Base-by-base conservation (phyloP, 2,797 vertebrate species). In the Muscicapa comitata region DNA sequence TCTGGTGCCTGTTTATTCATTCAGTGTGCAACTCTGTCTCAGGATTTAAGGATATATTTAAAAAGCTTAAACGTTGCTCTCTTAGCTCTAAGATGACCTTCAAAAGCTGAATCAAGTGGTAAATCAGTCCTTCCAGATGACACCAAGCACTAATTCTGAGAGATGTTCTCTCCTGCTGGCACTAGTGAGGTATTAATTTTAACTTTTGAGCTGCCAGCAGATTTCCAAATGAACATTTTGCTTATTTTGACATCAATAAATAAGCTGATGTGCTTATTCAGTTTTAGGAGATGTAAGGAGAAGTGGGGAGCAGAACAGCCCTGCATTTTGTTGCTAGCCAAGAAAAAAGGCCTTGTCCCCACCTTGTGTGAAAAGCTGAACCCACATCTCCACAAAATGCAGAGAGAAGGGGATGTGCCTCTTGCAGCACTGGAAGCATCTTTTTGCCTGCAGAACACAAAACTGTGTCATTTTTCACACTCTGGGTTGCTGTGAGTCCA, bases 41-140 rank as follows among this genome's bases (percentile, higher is more conserved):
- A 0, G 67, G 71, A 65, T 70, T 84, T 90, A 40, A 78, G 66
- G 61, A 58, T 84, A 12, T 29, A 40, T 66, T 90, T 59, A 24
- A 94, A 91, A 93, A 92, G 59, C 86, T 88, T 80, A 40, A 77
- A 77, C 0, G 0, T 42, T 86, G 50, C 58, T 87, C 75, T 90
- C 54, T 31, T 35, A 67, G 87, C 75, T 93, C 65, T 25, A 25
- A 83, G 74, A 81, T 94, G 86, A 96, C 93, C 90, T 97, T 95
- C 93, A 95, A 51, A 87, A 86, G 59, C 88, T 54, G 94, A 76
- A 58, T 37, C 35, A 10, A 81, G 80, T 88, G 74, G 65, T 59
- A 93, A 86, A 76, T 73, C 80, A 84, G 59, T 45, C 73, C 59
- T 86, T 88, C 62, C 73, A 70, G 88, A 28, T 84, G 62, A 81